These are phyloP conservation scores for Pachymerium ferrugineum DNA, from an alignment of 2,888 invertebrate species.

Conservation along the genomic window DNA sequence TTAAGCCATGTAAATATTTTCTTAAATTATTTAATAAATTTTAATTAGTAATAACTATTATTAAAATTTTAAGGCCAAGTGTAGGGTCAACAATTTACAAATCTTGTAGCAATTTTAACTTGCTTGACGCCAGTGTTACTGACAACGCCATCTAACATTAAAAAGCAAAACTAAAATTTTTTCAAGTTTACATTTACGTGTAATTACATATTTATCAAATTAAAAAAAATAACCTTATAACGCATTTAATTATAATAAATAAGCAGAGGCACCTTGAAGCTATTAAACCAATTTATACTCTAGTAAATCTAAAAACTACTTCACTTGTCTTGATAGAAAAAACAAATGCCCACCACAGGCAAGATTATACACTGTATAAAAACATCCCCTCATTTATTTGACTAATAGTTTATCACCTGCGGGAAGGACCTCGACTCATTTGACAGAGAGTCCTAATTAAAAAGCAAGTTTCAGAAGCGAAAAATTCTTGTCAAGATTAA, in stretches of 20 bases:
- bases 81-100: no score
- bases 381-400: not conserved
- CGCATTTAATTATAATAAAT: not conserved
- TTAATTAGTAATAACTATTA: no score
- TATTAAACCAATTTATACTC: not conserved
- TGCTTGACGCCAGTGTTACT: no score
- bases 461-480: not conserved
- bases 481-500: slow-evolving; percentile 9
- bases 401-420: not conserved
- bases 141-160: not conserved
- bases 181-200: not conserved
- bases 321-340: not conserved
- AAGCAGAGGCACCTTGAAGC: not conserved
- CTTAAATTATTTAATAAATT: no score
- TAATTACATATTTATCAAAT: not conserved
- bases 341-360: not conserved
- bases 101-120: no score
- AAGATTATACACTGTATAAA: not conserved
- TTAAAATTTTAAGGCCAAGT: no score
- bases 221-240: not conserved
- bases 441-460: not conserved
- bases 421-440: not conserved
- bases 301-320: not conserved
- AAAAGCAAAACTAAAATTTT: not conserved
- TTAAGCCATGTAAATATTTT: no score